These are phyloP conservation scores for Ferdinandea cuprea DNA, from an alignment of 2,888 invertebrate genomes.

Conservation along the genomic window DNA sequence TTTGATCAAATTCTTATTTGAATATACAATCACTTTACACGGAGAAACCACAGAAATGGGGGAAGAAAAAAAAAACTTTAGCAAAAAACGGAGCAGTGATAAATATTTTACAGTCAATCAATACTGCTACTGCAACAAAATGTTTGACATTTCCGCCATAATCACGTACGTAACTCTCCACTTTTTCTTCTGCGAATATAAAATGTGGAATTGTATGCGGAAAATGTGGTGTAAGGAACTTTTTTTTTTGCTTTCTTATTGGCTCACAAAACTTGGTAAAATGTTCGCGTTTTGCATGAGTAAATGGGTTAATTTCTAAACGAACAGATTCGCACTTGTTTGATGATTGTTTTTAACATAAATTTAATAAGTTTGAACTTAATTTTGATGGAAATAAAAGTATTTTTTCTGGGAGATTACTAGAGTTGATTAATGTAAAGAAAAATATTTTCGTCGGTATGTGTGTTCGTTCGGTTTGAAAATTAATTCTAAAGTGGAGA, in stretches of 20 bases:
- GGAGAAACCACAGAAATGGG: conserved; percentile 2
- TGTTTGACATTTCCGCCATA: conserved; percentile 74
- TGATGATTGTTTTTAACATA: conserved; percentile 40
- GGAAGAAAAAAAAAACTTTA: neutral
- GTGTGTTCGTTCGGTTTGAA: conserved; percentile 39
- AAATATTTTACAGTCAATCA: conserved; percentile 66
- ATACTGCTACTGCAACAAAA: conserved; percentile 71
- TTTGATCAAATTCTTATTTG: conserved; percentile 15
- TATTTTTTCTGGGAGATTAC: conserved; percentile 49
- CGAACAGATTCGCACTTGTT: conserved; percentile 4
- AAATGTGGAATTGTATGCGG: conserved; percentile 41
- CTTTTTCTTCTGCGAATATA: conserved; percentile 35
- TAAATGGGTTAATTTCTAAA: conserved; percentile 15
- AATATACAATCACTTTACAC: conserved; percentile 11
- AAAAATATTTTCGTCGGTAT: conserved; percentile 42
- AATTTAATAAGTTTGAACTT: conserved; percentile 21
- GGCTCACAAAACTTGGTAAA: conserved; percentile 13
- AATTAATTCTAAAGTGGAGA: conserved; percentile 28
- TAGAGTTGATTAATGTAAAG: conserved; percentile 41
- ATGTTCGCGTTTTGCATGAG: neutral
- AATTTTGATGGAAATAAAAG: conserved; percentile 35
- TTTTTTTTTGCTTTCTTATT: conserved; percentile 41
- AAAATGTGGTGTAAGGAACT: conserved; percentile 37
- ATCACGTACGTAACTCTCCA: conserved; percentile 67
- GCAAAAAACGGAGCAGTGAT: conserved; percentile 34